phyloP scores from a whole-genome alignment of 2,797 vertebrate species.

The Nannoperca australis region DNA sequence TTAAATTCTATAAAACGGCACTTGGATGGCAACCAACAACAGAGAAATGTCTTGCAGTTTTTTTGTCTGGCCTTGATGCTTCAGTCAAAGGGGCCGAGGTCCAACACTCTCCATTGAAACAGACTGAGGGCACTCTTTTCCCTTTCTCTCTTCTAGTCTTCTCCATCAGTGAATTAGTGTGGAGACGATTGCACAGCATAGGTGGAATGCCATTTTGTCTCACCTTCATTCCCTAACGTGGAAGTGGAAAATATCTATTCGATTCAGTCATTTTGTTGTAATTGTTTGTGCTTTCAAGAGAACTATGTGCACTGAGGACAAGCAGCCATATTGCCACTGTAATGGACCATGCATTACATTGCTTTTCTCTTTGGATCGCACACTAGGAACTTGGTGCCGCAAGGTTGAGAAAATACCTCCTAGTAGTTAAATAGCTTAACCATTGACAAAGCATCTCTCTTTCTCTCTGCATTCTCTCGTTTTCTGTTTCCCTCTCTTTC shows the following conservation, averaged over 20 bases:
- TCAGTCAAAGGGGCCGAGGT: not conserved
- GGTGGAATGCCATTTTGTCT: slow-evolving; percentile 2
- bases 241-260: slow-evolving; percentile 45
- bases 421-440: slow-evolving; percentile 73
- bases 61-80: slow-evolving; percentile 3
- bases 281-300: slow-evolving; percentile 64
- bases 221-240: slow-evolving; percentile 42
- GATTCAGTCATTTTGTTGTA: slow-evolving; percentile 34
- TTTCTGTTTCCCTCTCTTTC: slow-evolving; percentile 23
- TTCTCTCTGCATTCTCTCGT: slow-evolving; percentile 14
- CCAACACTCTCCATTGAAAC: slow-evolving; percentile 3
- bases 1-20: not conserved
- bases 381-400: slow-evolving; percentile 47
- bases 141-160: not conserved
- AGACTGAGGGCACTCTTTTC: not conserved
- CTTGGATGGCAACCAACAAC: slow-evolving; percentile 30
- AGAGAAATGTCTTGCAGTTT: slow-evolving; percentile 14
- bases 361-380: slow-evolving; percentile 51
- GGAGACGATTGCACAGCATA: slow-evolving; percentile 13
- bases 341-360: slow-evolving; percentile 52
- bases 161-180: slow-evolving; percentile 8
- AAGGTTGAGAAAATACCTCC: slow-evolving; percentile 71
- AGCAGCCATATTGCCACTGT: slow-evolving; percentile 46
- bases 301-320: slow-evolving; percentile 48
- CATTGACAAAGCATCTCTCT: slow-evolving; percentile 60